Evolutionary conservation across 2,113 vertebrate genomes (phyloP).

Genomic region (Thomomys bottae): DNA sequence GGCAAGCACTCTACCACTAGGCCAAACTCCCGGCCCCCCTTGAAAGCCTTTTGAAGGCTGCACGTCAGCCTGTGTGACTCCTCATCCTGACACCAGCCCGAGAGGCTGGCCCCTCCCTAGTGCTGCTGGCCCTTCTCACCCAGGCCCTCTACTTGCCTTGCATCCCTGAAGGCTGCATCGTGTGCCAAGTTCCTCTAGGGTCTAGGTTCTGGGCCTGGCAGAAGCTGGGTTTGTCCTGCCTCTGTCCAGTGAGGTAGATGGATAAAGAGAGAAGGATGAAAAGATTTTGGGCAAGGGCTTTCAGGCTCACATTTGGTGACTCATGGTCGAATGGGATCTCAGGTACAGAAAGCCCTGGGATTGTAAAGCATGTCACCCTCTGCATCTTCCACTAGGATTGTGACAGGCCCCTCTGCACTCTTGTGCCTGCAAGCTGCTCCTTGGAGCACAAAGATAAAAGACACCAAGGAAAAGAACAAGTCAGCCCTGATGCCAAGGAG

Average conservation of each 20-base stretch:
- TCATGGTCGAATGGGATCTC: fast-evolving
- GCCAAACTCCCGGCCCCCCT: too few relatives aligned
- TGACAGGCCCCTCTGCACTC: fast-evolving
- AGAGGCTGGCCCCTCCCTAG: background rate
- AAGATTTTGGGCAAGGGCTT: too few relatives aligned
- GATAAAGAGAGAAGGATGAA: background rate
- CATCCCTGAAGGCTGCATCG: fast-evolving
- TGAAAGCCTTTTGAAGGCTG: background rate
- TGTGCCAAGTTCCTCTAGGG: background rate
- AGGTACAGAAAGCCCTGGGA: background rate
- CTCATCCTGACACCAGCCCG: background rate
- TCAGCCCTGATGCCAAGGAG: slow-evolving; percentile 2
- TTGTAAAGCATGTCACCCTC: fast-evolving
- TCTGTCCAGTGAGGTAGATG: background rate
- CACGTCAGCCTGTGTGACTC: background rate
- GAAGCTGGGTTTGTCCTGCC: background rate
- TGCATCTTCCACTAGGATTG: fast-evolving
- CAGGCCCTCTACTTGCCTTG: fast-evolving
- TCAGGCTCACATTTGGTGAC: fast-evolving
- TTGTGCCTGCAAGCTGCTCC: background rate
- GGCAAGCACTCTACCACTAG: too few relatives aligned
- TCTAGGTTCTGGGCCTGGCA: background rate
- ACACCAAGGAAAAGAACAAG: background rate
- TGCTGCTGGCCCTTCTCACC: background rate
- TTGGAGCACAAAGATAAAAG: background rate